A percentile compares a stretch with the other conserved stretches of the same genome.
Conservation (phyloP, 2,797 vertebrate species). For the Hapalemur alaotrensis region DNA sequence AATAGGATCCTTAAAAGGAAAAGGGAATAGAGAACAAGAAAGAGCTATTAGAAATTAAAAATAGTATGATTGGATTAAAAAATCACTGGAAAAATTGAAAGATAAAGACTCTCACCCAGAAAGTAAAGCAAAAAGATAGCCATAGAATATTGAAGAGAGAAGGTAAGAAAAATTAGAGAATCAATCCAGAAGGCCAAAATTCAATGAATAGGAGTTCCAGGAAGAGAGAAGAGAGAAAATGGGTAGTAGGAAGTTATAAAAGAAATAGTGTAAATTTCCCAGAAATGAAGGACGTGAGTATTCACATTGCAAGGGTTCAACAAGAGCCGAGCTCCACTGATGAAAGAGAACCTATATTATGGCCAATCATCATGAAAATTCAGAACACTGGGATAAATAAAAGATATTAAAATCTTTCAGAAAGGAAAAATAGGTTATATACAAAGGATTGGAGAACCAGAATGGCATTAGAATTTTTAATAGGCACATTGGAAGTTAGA, state of each 20-base stretch:
- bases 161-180: not conserved
- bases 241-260: not conserved
- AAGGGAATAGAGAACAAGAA: constrained; percentile 21
- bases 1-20: constrained; percentile 35
- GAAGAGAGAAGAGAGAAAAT: constrained; percentile 43
- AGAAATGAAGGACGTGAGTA: constrained; percentile 2
- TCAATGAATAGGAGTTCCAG: constrained; percentile 46
- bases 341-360: not conserved
- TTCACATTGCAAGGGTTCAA: constrained; percentile 3
- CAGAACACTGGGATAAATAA: constrained; percentile 21
- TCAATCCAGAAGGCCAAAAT: constrained; percentile 17
- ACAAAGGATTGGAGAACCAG: not conserved
- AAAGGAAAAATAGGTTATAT: not conserved
- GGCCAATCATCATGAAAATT: constrained; percentile 24
- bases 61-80: not conserved
- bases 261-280: not conserved
- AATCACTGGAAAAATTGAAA: not conserved
- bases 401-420: constrained; percentile 18
- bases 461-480: constrained; percentile 32
- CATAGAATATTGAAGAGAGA: not conserved
- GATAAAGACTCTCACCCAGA: constrained; percentile 6
- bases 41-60: constrained; percentile 31
- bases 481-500: not conserved
- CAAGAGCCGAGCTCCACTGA: not conserved
- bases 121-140: constrained; percentile 15